Evolutionary conservation across 2,888 invertebrate genomes (phyloP).

Genomic region (Aphrophora alni): DNA sequence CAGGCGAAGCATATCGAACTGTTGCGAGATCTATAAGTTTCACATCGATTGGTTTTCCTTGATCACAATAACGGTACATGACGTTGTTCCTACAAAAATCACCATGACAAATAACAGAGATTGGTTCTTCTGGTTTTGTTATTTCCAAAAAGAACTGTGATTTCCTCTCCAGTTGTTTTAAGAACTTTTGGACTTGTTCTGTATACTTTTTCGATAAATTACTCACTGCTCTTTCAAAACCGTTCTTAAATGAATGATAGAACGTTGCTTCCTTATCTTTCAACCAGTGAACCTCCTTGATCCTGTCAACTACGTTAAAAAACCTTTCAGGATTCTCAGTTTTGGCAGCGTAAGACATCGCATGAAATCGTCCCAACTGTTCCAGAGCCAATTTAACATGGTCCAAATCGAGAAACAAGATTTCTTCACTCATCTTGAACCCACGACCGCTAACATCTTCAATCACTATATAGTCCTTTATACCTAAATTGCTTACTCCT

Average conservation of each 20-base stretch:
- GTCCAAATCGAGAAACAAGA: conserved; percentile 49
- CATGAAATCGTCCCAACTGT: conserved; percentile 52
- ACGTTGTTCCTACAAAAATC: background rate
- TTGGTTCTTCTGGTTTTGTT: background rate
- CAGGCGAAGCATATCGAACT: background rate
- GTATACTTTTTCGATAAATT: background rate
- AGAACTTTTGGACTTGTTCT: background rate
- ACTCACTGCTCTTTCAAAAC: background rate
- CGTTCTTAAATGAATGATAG: background rate
- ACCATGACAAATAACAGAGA: background rate
- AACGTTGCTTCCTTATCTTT: background rate
- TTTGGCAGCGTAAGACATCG: conserved; percentile 52
- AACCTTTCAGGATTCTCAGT: conserved; percentile 45
- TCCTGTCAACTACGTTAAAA: background rate
- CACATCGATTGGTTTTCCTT: background rate
- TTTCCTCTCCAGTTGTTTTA: background rate
- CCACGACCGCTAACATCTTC: background rate
- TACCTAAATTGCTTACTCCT: conserved; percentile 47
- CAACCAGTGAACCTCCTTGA: background rate
- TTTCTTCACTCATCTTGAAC: conserved; percentile 44
- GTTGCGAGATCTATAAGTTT: background rate
- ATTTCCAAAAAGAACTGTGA: background rate
- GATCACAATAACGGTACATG: background rate
- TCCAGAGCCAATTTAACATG: conserved; percentile 48
- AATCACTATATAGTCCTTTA: conserved; percentile 22